A percentile compares a stretch with the other conserved stretches of the same genome.
Conservation (phyloP, 2,797 vertebrate genomes). For the Squalus acanthias region DNA sequence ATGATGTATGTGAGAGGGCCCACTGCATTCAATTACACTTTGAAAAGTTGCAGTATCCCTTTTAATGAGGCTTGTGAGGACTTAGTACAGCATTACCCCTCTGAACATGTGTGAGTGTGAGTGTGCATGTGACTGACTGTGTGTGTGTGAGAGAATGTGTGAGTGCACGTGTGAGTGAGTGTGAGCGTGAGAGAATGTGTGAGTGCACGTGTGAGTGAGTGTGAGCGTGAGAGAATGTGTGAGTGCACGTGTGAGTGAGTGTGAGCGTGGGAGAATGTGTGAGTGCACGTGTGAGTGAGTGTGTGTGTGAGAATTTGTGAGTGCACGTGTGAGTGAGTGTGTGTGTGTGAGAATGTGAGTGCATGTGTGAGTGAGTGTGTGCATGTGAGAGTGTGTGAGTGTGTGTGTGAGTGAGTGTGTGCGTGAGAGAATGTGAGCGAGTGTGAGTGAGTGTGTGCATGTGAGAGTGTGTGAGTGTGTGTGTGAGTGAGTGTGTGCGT, state of each 20-base stretch:
- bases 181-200: no score
- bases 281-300: not conserved
- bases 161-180: no score
- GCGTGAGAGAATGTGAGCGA: not conserved
- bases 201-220: no score
- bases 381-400: not conserved
- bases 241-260: not conserved
- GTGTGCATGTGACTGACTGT: not conserved
- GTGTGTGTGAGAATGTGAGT: not conserved
- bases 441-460: no score
- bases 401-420: not conserved
- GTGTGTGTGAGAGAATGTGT: not conserved
- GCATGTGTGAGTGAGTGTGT: no score
- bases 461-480: not conserved
- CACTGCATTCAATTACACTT: slow-evolving; percentile 1
- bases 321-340: not conserved
- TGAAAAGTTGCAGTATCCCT: not conserved
- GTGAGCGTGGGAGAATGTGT: not conserved
- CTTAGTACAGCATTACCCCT: not conserved
- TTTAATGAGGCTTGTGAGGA: not conserved
- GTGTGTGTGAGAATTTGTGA: not conserved
- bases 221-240: no score
- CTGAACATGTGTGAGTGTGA: not conserved
- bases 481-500: not conserved
- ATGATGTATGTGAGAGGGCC: not conserved